phyloP scores from a whole-genome alignment of 2,113 vertebrate species.

The Triplophysa dalaica region DNA sequence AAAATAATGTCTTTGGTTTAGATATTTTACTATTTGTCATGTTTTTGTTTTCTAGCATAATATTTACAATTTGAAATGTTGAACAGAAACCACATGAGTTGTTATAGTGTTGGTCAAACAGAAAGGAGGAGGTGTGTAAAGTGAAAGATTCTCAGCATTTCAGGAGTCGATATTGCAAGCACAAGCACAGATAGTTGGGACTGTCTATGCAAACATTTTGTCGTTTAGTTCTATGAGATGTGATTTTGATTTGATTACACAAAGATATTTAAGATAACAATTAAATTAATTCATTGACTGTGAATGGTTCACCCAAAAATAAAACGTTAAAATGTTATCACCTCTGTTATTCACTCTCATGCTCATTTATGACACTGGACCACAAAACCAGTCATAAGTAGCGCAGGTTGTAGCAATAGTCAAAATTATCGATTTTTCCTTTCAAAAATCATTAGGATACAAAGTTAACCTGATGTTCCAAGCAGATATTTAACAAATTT shows the following conservation, averaged over 20 bases:
- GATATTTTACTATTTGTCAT: slow-evolving; percentile 57
- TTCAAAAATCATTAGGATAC: too few relatives aligned
- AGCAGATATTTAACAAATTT: too few relatives aligned
- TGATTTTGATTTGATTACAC: neutral
- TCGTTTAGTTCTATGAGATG: neutral
- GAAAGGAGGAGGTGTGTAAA: slow-evolving; percentile 16
- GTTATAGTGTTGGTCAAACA: slow-evolving; percentile 53
- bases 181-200: neutral
- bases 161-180: slow-evolving; percentile 66
- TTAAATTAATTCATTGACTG: too few relatives aligned
- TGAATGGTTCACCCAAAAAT: neutral
- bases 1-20: slow-evolving; percentile 60
- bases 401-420: too few relatives aligned
- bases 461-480: too few relatives aligned
- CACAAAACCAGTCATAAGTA: too few relatives aligned
- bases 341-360: too few relatives aligned
- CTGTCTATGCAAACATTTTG: neutral
- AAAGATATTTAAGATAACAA: neutral
- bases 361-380: too few relatives aligned
- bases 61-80: slow-evolving; percentile 74
- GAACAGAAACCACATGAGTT: slow-evolving; percentile 43
- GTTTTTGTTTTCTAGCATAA: slow-evolving; percentile 46
- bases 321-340: too few relatives aligned
- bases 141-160: neutral
- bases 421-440: too few relatives aligned